Evolutionary conservation across 2,797 vertebrate genomes (phyloP).

Genomic region (Toxotes lorentzi): DNA sequence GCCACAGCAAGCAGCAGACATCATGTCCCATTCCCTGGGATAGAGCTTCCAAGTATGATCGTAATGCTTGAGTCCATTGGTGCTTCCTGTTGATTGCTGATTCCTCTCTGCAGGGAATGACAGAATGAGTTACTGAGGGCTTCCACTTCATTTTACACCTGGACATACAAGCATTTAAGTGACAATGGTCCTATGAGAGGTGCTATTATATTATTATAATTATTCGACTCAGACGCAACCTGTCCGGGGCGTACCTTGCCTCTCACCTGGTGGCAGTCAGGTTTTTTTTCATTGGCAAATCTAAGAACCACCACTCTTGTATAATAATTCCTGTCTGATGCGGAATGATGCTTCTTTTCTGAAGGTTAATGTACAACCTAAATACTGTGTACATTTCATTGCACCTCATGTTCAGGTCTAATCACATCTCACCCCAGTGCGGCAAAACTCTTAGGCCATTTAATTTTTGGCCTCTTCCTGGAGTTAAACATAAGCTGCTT

Average conservation of each 20-base stretch:
- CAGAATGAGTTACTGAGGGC: slow-evolving; percentile 49
- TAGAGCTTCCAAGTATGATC: slow-evolving; percentile 84
- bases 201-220: too few relatives aligned
- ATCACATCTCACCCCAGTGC: not conserved
- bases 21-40: slow-evolving; percentile 73
- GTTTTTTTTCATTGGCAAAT: not conserved
- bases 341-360: too few relatives aligned
- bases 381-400: not conserved
- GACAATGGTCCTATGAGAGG: not conserved
- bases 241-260: not conserved
- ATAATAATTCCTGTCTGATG: not conserved
- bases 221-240: too few relatives aligned
- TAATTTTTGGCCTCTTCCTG: not conserved
- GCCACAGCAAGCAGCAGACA: slow-evolving; percentile 65
- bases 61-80: slow-evolving; percentile 41
- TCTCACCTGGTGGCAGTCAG: not conserved
- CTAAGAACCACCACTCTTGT: not conserved
- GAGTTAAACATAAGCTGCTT: not conserved
- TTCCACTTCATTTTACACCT: slow-evolving; percentile 38
- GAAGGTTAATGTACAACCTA: too few relatives aligned
- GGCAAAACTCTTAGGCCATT: not conserved
- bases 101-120: slow-evolving; percentile 62
- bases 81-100: slow-evolving; percentile 36
- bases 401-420: not conserved
- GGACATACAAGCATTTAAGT: not conserved